Percentiles rank a stretch among this genome's conserved stretches.
Conservation (phyloP, 2,113 vertebrate species). For the Dryoscopus gambensis region DNA sequence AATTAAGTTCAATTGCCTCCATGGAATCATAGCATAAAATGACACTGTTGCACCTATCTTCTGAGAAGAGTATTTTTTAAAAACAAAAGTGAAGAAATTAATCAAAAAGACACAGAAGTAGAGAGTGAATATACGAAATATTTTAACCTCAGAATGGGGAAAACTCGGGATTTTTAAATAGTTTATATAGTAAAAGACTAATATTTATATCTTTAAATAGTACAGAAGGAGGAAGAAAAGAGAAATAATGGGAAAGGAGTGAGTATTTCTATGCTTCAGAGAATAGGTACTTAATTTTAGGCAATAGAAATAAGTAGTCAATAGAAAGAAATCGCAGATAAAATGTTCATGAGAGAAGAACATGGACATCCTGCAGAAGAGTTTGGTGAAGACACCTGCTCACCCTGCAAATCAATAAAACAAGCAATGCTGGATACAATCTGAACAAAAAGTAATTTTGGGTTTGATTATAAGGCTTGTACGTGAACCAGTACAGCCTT, state of each 20-base stretch:
- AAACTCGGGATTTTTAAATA: not conserved
- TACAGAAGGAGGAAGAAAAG: not conserved
- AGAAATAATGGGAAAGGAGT: not conserved
- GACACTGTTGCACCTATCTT: not conserved
- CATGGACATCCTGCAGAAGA: not conserved
- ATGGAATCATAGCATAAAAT: not conserved
- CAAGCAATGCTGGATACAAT: not conserved
- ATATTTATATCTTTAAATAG: not conserved
- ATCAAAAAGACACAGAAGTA: not conserved
- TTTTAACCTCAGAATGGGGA: not conserved
- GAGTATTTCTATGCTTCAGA: not conserved
- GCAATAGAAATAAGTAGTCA: not conserved
- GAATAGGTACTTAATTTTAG: not conserved
- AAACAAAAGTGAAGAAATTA: not conserved
- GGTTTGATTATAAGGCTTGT: not conserved
- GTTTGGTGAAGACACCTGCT: not conserved
- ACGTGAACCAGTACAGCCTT: not conserved
- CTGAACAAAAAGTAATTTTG: not conserved
- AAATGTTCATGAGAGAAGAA: not conserved
- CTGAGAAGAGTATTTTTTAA: not conserved
- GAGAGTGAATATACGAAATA: not conserved
- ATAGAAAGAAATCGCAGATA: not conserved
- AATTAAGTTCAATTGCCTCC: not conserved
- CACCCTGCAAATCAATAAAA: not conserved
- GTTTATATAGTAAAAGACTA: not conserved